phyloP scores from a whole-genome alignment of 2,888 invertebrate species.

The Chorisops tibialis region DNA sequence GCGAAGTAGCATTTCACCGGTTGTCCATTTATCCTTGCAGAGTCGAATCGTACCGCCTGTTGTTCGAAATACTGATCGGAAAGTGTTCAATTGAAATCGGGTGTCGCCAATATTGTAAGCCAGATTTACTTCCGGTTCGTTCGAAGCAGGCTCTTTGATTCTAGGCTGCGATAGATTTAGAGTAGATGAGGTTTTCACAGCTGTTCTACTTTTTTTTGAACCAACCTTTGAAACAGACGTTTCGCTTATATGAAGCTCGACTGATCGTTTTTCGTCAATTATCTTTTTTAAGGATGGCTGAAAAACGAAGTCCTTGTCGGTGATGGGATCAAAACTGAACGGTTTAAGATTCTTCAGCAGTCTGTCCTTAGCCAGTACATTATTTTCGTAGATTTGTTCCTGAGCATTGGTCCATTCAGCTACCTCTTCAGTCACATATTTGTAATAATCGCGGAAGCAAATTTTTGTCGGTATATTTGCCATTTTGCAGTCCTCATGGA shows the following conservation, averaged over 20 bases:
- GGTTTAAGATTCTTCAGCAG: not conserved
- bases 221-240: not conserved
- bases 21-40: not conserved
- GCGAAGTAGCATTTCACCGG: not conserved
- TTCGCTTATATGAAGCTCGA: not conserved
- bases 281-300: not conserved
- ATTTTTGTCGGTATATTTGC: conserved; percentile 20
- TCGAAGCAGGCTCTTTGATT: no score
- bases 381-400: conserved; percentile 1
- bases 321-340: not conserved
- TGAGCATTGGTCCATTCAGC: conserved; percentile 3
- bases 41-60: not conserved
- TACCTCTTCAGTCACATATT: conserved; percentile 18
- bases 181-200: not conserved
- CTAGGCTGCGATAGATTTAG: no score
- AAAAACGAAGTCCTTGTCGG: not conserved
- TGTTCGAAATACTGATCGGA: not conserved
- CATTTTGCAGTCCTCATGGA: not conserved
- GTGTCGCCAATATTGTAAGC: conserved; percentile 23
- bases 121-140: no score
- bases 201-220: not conserved
- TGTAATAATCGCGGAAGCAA: conserved; percentile 29
- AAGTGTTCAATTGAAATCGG: conserved; percentile 12
- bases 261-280: not conserved
- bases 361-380: not conserved